Evolutionary conservation across 2,113 vertebrate genomes (phyloP).

Genomic region (Eclectus roratus): DNA sequence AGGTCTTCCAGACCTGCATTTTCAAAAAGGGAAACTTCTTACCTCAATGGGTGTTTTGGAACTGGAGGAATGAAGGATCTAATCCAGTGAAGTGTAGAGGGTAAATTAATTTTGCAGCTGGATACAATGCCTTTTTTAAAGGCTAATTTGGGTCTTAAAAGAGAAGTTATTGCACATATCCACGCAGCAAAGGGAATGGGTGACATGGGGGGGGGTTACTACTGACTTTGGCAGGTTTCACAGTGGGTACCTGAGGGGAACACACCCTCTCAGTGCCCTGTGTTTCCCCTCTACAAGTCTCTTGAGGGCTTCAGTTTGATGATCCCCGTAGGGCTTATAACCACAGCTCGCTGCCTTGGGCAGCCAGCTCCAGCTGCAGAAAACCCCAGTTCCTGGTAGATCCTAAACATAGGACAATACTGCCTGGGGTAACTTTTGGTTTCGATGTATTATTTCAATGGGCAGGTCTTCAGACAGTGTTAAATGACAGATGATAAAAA

Average conservation of each 20-base stretch:
- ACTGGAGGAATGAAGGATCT: neutral
- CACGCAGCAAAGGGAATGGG: neutral
- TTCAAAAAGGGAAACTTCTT: neutral
- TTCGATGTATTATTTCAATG: slow-evolving; percentile 50
- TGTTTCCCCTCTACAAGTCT: neutral
- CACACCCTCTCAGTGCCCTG: neutral
- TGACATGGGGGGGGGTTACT: fast-evolving
- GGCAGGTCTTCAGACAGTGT: slow-evolving; percentile 48
- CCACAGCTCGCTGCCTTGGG: neutral
- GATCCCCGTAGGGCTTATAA: neutral
- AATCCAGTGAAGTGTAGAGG: neutral
- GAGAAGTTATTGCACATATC: neutral
- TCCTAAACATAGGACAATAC: neutral
- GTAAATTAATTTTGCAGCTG: neutral
- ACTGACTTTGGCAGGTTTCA: neutral
- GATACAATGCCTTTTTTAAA: neutral
- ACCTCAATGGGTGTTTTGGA: neutral
- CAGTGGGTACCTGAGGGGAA: neutral
- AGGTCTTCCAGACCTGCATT: slow-evolving; percentile 2
- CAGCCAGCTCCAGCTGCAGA: neutral
- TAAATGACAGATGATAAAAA: slow-evolving; percentile 60
- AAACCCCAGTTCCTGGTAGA: neutral
- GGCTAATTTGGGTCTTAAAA: neutral
- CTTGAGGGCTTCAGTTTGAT: neutral
- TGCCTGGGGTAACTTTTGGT: neutral